Base-by-base conservation (phyloP, 2,888 invertebrate species). In the Acrobasis repandana region DNA sequence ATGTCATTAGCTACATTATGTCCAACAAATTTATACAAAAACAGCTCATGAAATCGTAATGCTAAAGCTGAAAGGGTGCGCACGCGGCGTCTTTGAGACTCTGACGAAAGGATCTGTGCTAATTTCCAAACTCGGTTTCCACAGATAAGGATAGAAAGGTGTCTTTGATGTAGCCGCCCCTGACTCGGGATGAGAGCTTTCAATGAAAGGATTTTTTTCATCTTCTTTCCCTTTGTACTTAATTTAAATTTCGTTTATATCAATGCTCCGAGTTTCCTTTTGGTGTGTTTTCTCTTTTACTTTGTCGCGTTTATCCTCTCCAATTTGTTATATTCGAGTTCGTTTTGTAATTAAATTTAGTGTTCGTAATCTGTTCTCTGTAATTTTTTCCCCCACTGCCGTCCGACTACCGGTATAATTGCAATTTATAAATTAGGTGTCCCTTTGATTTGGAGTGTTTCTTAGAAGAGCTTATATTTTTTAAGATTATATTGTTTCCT, bases 201-300 rank as follows among this genome's bases (percentile, higher is more conserved):
- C 91, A 89, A 89, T 92, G 91, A 92, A 92, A 92, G 92, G 92
- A 92, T 92, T 91, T 92, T 75, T 92, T 90, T 89, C 87, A 88
- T 90, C 90, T 90, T 86, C 89, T 87, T 89, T 91, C 87, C 87
- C 90, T 92, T 92, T 92, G 92, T 92, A 91, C 90, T 92, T 92
- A 92, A 92, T 92, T 92, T 92, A 92, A 92, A 92, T 92, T 92
- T 92, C 92, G 92, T 92, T 92, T 92, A 92, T 92, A 92, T 91
- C 92, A 91, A 90, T 91, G 91, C 90, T 90, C 77, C 83, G 90
- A 88, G 89, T 91, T 91, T 91, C 90, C 90, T 90, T 89, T 87
- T 84, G 82, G 86, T 88, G 89, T 90, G 90, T 91, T 90, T 90
- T 90, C 88, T 89, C 88, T 90, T 90, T 91, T 89, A 90, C 92